Conservation (phyloP, 2,888 invertebrate species). For the Rotaria magnacalcarata region DNA sequence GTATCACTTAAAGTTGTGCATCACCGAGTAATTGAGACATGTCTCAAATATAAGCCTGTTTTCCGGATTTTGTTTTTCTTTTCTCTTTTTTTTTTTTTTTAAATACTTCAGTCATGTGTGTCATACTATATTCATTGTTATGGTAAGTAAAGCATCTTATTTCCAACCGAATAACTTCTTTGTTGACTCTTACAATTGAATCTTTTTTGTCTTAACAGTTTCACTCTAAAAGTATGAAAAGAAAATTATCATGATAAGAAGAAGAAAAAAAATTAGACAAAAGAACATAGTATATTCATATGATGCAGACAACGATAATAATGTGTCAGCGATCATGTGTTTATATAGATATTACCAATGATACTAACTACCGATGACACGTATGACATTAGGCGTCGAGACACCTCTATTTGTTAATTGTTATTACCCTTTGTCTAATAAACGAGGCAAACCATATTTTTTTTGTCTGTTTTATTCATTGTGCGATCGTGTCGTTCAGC, state of each 20-base stretch:
- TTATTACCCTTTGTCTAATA: background rate
- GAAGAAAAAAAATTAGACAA: background rate
- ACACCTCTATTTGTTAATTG: constrained; percentile 18
- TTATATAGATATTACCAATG: background rate
- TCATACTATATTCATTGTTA: background rate
- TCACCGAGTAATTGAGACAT: background rate
- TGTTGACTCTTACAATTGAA: background rate
- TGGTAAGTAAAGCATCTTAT: background rate
- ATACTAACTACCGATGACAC: constrained; percentile 17
- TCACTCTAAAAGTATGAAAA: background rate
- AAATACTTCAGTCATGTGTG: no score
- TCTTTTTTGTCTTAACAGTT: background rate
- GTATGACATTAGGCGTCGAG: constrained; percentile 24
- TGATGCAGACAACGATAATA: background rate
- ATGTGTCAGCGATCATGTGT: background rate
- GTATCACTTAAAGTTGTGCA: background rate
- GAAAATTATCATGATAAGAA: background rate
- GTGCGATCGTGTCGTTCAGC: background rate
- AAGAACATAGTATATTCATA: background rate
- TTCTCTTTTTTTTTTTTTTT: no score
- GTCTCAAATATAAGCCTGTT: background rate
- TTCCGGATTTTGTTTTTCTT: background rate
- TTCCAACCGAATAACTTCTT: background rate
- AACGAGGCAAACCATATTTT: background rate
- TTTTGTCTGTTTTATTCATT: background rate